Conservation (phyloP, 2,113 vertebrate genomes). For the Oncorhynchus mykiss region DNA sequence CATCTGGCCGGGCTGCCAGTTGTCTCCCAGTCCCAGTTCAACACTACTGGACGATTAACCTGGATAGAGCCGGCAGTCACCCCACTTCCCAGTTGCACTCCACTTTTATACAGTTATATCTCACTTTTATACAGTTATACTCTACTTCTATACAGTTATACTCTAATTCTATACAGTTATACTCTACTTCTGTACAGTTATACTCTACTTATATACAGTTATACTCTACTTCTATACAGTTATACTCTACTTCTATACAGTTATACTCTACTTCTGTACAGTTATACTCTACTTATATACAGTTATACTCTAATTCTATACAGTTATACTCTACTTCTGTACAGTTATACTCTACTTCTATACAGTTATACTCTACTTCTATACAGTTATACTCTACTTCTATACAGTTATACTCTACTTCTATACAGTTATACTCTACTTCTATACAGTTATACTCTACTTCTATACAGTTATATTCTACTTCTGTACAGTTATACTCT, state of each 20-base stretch:
- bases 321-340: slow-evolving; percentile 25
- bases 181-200: slow-evolving; percentile 12
- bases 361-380: too few relatives aligned
- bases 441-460: slow-evolving; percentile 31
- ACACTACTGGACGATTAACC: slow-evolving; percentile 44
- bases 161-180: slow-evolving; percentile 15
- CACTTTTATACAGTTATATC: too few relatives aligned
- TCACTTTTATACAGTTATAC: too few relatives aligned
- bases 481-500: too few relatives aligned
- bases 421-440: neutral
- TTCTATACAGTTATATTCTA: neutral
- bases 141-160: neutral
- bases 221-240: too few relatives aligned
- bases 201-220: slow-evolving; percentile 22
- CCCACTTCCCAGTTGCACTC: too few relatives aligned
- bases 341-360: slow-evolving; percentile 19
- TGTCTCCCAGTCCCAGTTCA: slow-evolving; percentile 44
- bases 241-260: too few relatives aligned
- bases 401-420: slow-evolving; percentile 17
- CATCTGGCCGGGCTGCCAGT: slow-evolving; percentile 37
- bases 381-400: slow-evolving; percentile 41
- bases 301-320: slow-evolving; percentile 20
- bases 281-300: neutral
- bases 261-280: too few relatives aligned
- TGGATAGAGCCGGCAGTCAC: slow-evolving; percentile 24